These are phyloP conservation scores for Physocephala rufipes DNA, from an alignment of 2,888 invertebrate genomes.

Conservation along the genomic window DNA sequence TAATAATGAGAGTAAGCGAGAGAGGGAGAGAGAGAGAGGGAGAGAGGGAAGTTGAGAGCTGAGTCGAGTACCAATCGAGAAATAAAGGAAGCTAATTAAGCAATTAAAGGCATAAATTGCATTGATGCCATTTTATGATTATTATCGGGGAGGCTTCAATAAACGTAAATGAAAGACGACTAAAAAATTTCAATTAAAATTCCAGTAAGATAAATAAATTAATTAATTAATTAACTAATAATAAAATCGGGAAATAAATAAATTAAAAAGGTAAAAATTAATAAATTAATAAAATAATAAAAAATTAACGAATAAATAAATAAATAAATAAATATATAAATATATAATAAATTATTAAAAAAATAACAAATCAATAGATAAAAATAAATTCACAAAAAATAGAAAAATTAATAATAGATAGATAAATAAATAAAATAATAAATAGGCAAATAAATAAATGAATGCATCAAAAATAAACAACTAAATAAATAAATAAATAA, in stretches of 20 bases:
- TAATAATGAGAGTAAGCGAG: too few species aligned
- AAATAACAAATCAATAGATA: too few species aligned
- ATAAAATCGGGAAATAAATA: not conserved
- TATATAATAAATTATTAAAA: not conserved
- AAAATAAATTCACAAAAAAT: not conserved
- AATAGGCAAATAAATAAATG: not conserved
- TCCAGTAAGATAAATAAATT: not conserved
- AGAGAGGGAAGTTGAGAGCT: not conserved
- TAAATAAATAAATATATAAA: not conserved
- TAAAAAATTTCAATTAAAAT: too few species aligned
- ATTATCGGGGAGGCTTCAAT: not conserved
- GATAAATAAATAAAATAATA: not conserved
- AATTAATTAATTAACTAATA: not conserved
- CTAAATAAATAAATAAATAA: not conserved
- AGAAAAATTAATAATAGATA: not conserved
- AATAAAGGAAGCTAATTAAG: not conserved
- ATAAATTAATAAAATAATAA: not conserved
- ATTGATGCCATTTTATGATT: not conserved
- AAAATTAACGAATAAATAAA: not conserved
- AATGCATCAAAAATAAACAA: not conserved
- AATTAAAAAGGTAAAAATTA: not conserved
- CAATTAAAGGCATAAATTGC: not conserved
- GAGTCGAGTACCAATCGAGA: conserved; percentile 1
- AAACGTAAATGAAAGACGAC: too few species aligned
- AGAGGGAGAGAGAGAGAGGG: too few species aligned